Evolutionary conservation across 1,140 invertebrate species (phyloP).

Genomic region (Dendrolimus kikuchii): DNA sequence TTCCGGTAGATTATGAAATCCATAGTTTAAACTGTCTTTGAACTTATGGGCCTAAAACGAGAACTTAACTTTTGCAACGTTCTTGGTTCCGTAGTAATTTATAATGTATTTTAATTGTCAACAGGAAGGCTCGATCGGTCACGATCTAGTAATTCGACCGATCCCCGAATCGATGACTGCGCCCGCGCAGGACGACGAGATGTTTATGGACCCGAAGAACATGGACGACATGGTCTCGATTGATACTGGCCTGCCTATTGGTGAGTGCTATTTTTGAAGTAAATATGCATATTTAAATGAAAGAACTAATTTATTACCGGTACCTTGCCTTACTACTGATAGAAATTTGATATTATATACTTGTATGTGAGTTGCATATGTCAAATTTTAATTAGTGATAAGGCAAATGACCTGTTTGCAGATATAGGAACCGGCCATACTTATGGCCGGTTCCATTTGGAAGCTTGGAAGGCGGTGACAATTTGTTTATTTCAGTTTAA

Average conservation of each 20-base stretch:
- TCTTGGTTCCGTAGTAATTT: not conserved
- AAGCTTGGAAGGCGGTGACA: too few species aligned
- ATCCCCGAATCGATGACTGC: constrained; percentile 78
- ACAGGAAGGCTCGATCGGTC: constrained; percentile 92
- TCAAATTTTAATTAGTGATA: too few species aligned
- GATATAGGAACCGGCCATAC: too few species aligned
- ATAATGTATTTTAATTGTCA: constrained; percentile 13
- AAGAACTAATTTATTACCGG: too few species aligned
- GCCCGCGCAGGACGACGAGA: constrained; percentile 81
- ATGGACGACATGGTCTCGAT: constrained; percentile 74
- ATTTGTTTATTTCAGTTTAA: too few species aligned
- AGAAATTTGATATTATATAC: too few species aligned
- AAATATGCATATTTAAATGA: not conserved
- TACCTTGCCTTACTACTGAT: not conserved
- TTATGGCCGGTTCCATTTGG: too few species aligned
- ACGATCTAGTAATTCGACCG: constrained; percentile 89
- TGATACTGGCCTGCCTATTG: constrained; percentile 73
- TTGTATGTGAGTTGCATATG: too few species aligned
- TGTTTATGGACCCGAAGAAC: constrained; percentile 78
- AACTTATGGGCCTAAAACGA: too few species aligned
- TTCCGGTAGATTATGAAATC: too few species aligned
- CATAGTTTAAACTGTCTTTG: too few species aligned
- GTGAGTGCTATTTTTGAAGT: constrained; percentile 25
- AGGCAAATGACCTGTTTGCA: too few species aligned
- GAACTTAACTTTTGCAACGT: not conserved